Percentiles rank a stretch among this genome's conserved stretches.
These are phyloP conservation scores for Leptobrachium ailaonicum DNA, from an alignment of 2,113 vertebrate species.

Conservation along the genomic window DNA sequence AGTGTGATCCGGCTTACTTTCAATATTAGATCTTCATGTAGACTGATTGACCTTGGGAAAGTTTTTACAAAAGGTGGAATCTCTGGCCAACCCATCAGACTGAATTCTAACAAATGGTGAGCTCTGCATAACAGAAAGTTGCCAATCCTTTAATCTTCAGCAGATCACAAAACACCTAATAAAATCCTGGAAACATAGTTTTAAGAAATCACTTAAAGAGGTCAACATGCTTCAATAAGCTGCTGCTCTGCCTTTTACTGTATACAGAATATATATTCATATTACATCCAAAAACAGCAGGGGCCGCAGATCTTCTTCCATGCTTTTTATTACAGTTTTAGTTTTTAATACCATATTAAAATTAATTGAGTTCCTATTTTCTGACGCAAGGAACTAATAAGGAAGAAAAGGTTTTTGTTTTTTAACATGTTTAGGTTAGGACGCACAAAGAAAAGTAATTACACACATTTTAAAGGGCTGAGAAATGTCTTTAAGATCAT, in stretches of 20 bases:
- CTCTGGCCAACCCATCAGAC: slow-evolving; percentile 33
- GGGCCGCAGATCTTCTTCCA: not conserved
- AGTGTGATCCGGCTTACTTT: slow-evolving; percentile 34
- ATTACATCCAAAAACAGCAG: not conserved
- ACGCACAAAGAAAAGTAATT: not conserved
- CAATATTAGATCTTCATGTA: slow-evolving; percentile 12
- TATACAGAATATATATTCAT: not conserved
- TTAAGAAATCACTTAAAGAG: slow-evolving; percentile 38
- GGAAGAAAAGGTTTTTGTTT: not conserved
- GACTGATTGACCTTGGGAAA: slow-evolving; percentile 27
- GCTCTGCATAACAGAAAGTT: slow-evolving; percentile 34
- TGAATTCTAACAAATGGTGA: slow-evolving; percentile 30
- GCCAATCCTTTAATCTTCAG: slow-evolving; percentile 49
- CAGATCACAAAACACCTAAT: slow-evolving; percentile 50
- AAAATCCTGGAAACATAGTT: slow-evolving; percentile 38
- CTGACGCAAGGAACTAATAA: not conserved
- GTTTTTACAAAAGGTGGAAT: slow-evolving; percentile 41
- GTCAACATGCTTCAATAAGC: slow-evolving; percentile 19
- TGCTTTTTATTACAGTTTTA: not conserved
- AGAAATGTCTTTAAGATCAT: too few relatives aligned
- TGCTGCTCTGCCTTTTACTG: slow-evolving; percentile 14
- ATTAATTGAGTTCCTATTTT: not conserved
- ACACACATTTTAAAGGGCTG: too few relatives aligned
- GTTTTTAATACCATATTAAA: not conserved
- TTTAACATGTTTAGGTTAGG: not conserved